These are phyloP conservation scores for Parapsyche elsis DNA, from an alignment of 1,140 invertebrate species.

Conservation along the genomic window DNA sequence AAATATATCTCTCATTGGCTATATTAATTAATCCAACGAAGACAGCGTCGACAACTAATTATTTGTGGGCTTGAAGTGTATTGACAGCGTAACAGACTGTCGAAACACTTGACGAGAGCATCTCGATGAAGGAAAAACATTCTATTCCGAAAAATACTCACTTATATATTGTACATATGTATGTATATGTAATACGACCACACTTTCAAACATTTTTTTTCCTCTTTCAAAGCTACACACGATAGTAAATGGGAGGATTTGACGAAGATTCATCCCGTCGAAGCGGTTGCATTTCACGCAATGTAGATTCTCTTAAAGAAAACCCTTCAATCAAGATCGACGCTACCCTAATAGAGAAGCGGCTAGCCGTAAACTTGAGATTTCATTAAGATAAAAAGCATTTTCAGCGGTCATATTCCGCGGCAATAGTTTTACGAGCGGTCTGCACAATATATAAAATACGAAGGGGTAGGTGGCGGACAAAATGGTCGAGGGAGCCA, in stretches of 20 bases:
- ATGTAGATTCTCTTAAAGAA: not conserved
- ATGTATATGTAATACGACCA: no score
- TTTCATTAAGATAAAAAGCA: constrained; percentile 43
- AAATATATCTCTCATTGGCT: no score
- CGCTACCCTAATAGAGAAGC: not conserved
- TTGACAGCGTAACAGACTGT: constrained; percentile 3
- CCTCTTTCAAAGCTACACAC: no score
- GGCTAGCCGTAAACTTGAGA: constrained; percentile 22
- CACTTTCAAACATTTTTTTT: no score
- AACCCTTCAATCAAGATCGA: constrained; percentile 34
- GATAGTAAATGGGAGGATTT: no score
- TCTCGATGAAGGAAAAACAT: no score
- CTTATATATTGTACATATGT: no score
- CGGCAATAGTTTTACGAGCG: constrained; percentile 42
- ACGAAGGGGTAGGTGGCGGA: not conserved
- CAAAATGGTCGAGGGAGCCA: constrained; percentile 4
- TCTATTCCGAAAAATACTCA: no score
- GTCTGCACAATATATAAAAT: not conserved
- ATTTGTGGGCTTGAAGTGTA: not conserved
- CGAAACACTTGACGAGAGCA: not conserved
- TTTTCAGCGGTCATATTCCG: constrained; percentile 37
- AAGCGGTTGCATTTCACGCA: no score
- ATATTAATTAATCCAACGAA: constrained; percentile 7
- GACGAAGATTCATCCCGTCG: no score
- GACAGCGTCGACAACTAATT: not conserved